A percentile compares a stretch with the other conserved stretches of the same genome.
phyloP scores from a whole-genome alignment of 2,797 vertebrate species.

The Pseudopleuronectes americanus region DNA sequence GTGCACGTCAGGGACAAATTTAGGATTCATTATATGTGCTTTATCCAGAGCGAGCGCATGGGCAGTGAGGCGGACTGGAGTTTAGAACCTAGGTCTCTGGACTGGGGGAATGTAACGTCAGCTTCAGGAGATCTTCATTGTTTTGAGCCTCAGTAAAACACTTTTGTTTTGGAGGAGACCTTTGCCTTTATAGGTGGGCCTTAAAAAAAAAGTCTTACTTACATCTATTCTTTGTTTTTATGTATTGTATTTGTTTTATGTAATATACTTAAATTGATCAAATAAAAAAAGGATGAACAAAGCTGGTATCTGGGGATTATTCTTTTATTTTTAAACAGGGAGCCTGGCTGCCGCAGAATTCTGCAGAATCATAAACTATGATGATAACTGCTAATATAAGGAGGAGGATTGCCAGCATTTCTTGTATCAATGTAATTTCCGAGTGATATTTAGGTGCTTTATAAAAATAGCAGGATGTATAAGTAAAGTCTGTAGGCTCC shows the following conservation, averaged over 20 bases:
- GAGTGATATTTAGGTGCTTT: not conserved
- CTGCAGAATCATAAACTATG: slow-evolving; percentile 8
- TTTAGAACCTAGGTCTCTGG: slow-evolving; percentile 27
- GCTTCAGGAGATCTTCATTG: slow-evolving; percentile 7
- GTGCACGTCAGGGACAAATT: slow-evolving; percentile 41
- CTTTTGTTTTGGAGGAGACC: slow-evolving; percentile 15
- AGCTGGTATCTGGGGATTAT: not conserved
- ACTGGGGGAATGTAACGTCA: slow-evolving; percentile 17
- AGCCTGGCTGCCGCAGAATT: too few relatives aligned
- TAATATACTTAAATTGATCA: slow-evolving; percentile 44
- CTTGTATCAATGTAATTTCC: slow-evolving; percentile 15
- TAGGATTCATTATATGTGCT: slow-evolving; percentile 61
- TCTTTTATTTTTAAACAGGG: too few relatives aligned
- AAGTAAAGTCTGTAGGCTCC: not conserved
- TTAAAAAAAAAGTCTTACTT: slow-evolving; percentile 29
- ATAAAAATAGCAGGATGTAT: slow-evolving; percentile 4
- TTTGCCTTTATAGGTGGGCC: slow-evolving; percentile 26
- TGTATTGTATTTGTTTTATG: slow-evolving; percentile 62
- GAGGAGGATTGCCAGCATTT: slow-evolving; percentile 9
- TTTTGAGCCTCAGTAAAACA: not conserved
- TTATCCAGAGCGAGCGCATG: slow-evolving; percentile 46
- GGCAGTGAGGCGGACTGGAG: slow-evolving; percentile 31
- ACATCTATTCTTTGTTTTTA: slow-evolving; percentile 47
- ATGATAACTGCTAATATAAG: slow-evolving; percentile 22
- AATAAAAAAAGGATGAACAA: slow-evolving; percentile 54